These are phyloP conservation scores for Drosophila carrolli DNA, from an alignment of 1,140 invertebrate genomes.

Conservation along the genomic window DNA sequence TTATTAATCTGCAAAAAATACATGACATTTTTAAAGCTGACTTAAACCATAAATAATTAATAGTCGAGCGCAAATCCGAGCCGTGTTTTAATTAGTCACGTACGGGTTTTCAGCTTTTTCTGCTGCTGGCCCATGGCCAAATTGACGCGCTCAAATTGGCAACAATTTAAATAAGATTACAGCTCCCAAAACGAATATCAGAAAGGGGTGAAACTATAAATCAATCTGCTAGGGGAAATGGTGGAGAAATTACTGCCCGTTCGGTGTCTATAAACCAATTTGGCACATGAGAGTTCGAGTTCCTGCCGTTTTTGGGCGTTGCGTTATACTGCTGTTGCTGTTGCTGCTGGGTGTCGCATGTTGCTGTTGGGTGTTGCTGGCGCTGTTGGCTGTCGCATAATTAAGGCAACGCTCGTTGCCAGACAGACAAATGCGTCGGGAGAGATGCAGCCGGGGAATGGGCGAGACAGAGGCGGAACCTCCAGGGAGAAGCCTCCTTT, in stretches of 20 bases:
- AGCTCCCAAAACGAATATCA: not conserved
- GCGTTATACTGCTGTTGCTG: not conserved
- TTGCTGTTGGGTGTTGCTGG: conserved; percentile 15
- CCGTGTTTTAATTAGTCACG: conserved; percentile 43
- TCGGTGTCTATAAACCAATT: conserved; percentile 45
- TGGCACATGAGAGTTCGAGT: conserved; percentile 32
- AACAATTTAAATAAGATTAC: conserved; percentile 52
- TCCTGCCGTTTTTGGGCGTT: conserved; percentile 13
- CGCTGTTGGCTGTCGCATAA: conserved; percentile 44
- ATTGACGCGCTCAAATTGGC: conserved; percentile 42
- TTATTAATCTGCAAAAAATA: conserved; percentile 37
- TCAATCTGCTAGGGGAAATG: conserved; percentile 28
- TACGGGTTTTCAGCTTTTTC: not conserved
- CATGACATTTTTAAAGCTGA: conserved; percentile 11
- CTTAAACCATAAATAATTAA: conserved; percentile 33
- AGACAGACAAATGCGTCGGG: conserved; percentile 38
- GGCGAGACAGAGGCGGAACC: conserved; percentile 15
- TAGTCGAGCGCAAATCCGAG: conserved; percentile 28
- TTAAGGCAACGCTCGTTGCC: conserved; percentile 33
- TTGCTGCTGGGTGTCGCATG: conserved; percentile 27
- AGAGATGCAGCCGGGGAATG: not conserved
- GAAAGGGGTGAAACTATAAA: conserved; percentile 17
- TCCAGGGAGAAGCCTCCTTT: conserved; percentile 42
- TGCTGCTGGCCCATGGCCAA: conserved; percentile 29
- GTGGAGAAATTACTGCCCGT: conserved; percentile 9